Evolutionary conservation across 2,113 vertebrate species (phyloP).

Genomic region (Symphodus melops): DNA sequence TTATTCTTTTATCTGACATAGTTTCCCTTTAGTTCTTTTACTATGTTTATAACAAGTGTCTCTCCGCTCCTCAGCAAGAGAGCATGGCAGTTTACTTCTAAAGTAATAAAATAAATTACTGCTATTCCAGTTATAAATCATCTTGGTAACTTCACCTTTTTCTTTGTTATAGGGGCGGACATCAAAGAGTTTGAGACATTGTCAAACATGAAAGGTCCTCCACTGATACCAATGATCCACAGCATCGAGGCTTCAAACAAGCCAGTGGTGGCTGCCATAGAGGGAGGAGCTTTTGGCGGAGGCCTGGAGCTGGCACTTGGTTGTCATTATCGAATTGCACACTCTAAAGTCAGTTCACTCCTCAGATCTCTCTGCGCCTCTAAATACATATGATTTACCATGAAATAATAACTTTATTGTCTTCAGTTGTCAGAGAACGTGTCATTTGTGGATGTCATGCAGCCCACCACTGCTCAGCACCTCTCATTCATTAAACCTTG

Average conservation of each 20-base stretch:
- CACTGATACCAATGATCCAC: constrained; percentile 79
- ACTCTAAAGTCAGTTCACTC: constrained; percentile 83
- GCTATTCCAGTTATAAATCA: too few relatives aligned
- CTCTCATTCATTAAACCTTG: not conserved
- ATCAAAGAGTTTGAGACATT: constrained; percentile 81
- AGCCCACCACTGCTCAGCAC: not conserved
- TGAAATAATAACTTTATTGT: not conserved
- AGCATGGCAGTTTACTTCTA: too few relatives aligned
- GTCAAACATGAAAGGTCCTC: fast-evolving
- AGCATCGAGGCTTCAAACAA: constrained; percentile 86
- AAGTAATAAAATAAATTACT: too few relatives aligned
- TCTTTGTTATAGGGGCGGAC: constrained; percentile 86
- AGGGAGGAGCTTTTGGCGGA: constrained; percentile 90
- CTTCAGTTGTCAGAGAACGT: not conserved
- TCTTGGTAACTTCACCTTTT: not conserved
- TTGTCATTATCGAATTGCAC: constrained; percentile 93
- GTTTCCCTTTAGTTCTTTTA: too few relatives aligned
- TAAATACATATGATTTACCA: too few relatives aligned
- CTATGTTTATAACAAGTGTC: too few relatives aligned
- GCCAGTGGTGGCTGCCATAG: constrained; percentile 92
- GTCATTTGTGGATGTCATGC: not conserved
- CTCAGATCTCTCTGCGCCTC: constrained; percentile 18
- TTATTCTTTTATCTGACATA: too few relatives aligned
- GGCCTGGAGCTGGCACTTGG: constrained; percentile 91
- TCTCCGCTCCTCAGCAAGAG: too few relatives aligned